Percentiles rank a stretch among this genome's conserved stretches.
These are phyloP conservation scores for Yasuhikotakia modesta DNA, from an alignment of 2,797 vertebrate genomes.

Conservation along the genomic window DNA sequence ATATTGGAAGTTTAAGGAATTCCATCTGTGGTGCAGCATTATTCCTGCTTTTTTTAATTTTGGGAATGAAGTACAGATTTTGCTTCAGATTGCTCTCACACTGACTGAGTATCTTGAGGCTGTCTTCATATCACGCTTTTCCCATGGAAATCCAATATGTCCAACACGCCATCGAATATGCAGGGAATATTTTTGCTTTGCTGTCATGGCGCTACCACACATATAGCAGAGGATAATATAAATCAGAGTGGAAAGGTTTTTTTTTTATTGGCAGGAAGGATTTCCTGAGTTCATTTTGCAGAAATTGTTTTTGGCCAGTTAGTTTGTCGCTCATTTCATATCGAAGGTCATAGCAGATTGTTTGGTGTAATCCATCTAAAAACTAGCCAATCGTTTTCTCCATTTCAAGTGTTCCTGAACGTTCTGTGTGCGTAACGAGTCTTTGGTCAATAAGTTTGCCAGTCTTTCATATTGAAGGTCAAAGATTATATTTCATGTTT, in stretches of 20 bases:
- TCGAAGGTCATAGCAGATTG: background rate
- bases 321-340: background rate
- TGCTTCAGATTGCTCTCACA: background rate
- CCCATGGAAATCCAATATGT: slow-evolving; percentile 6
- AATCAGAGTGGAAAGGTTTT: slow-evolving; percentile 18
- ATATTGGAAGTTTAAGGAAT: slow-evolving; percentile 11
- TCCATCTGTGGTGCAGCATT: slow-evolving; percentile 1
- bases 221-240: background rate
- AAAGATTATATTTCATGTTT: too few species aligned
- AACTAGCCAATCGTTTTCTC: background rate
- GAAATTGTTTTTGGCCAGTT: background rate
- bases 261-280: background rate
- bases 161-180: slow-evolving; percentile 33
- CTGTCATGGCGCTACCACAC: background rate
- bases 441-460: background rate
- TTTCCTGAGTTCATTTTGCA: background rate
- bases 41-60: slow-evolving; percentile 36
- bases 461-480: background rate
- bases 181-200: slow-evolving; percentile 19
- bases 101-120: slow-evolving; percentile 38
- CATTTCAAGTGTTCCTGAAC: background rate
- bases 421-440: background rate
- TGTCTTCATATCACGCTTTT: slow-evolving; percentile 42
- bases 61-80: slow-evolving; percentile 27
- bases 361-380: background rate